Evolutionary conservation across 2,113 vertebrate species (phyloP).

Genomic region (Nematolebias whitei): DNA sequence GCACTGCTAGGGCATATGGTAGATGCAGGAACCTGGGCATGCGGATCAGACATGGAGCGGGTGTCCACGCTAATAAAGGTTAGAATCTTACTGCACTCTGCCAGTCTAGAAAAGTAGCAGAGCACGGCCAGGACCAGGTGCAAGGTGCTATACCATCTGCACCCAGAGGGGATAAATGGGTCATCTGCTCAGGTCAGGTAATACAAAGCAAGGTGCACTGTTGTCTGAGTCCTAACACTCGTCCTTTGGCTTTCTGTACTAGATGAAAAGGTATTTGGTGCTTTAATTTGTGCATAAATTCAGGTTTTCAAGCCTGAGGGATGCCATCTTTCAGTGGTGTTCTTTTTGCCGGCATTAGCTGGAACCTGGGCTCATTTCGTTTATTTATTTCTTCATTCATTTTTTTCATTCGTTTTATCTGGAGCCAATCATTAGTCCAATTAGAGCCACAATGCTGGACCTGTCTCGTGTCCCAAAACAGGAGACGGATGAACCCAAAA

Average conservation of each 20-base stretch:
- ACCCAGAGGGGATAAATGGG: slow-evolving; percentile 58
- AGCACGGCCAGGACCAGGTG: slow-evolving; percentile 56
- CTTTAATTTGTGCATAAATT: slow-evolving; percentile 12
- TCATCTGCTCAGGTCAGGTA: slow-evolving; percentile 47
- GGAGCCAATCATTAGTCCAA: slow-evolving; percentile 63
- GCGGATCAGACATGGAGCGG: slow-evolving; percentile 64
- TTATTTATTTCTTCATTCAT: slow-evolving; percentile 71
- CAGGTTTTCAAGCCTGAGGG: slow-evolving; percentile 6
- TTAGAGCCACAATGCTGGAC: slow-evolving; percentile 59
- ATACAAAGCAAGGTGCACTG: slow-evolving; percentile 45
- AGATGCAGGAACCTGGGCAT: slow-evolving; percentile 66
- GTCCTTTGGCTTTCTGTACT: slow-evolving; percentile 35
- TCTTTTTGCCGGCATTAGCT: slow-evolving; percentile 28
- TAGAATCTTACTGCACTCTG: slow-evolving; percentile 64
- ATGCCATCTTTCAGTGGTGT: slow-evolving; percentile 23
- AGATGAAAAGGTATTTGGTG: neutral
- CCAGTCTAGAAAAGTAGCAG: slow-evolving; percentile 67
- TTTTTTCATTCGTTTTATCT: slow-evolving; percentile 65
- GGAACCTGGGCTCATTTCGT: slow-evolving; percentile 44
- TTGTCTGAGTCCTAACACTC: slow-evolving; percentile 40
- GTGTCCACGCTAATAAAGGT: slow-evolving; percentile 72
- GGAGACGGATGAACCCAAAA: slow-evolving; percentile 57
- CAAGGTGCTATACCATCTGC: slow-evolving; percentile 72
- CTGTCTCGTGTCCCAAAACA: slow-evolving; percentile 44
- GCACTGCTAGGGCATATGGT: slow-evolving; percentile 64